Evolutionary conservation across 2,888 invertebrate species (phyloP), one percentile per base, ranked within the genome.

Genomic region (Leucophenga maculata): DNA sequence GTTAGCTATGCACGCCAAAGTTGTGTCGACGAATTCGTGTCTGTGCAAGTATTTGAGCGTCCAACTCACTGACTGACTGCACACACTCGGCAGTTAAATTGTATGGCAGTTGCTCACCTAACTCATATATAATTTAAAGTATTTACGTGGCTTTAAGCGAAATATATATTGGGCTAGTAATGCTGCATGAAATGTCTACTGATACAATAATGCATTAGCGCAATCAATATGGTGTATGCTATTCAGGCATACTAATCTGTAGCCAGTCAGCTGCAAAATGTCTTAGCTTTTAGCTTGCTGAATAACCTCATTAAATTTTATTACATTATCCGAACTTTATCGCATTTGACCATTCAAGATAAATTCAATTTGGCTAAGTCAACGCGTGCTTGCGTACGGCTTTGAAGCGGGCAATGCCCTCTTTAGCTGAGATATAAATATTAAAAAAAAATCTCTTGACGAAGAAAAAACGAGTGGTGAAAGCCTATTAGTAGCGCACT

Each of bases 241-340:
- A n/a, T 50, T 6, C 16, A 9, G 39, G 39, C 39, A 39, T 39
- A 39, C 39, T 57, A 22, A 57, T 57, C 57, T 26, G 57, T 39
- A 8, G 13, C 31, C 26, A 22, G 26, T 57, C 6, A 39, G 39
- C 39, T 39, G 39, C 39, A 39, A 39, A 26, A 26, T 22, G 57
- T 57, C 60, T 31, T 31, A 59, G 60, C 44, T 62, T 62, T 62
- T 62, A 44, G 60, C 60, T 62, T 44, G 11, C 20, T 22, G 62
- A 39, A 65, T 73, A 72, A 82, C 75, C 78, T 81, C 80, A 81
- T 83, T 81, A 77, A 72, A 79, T 79, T 81, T 75, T 75, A 83
- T 81, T 83, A 72, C 74, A 79, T 81, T 82, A 79, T 77, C 72
- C 26, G 3, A 77, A 75, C 76, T 75, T 83, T 81, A 81, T 83